phyloP scores from a whole-genome alignment of 2,888 invertebrate genomes.

The Pristionchus fissidentatus region DNA sequence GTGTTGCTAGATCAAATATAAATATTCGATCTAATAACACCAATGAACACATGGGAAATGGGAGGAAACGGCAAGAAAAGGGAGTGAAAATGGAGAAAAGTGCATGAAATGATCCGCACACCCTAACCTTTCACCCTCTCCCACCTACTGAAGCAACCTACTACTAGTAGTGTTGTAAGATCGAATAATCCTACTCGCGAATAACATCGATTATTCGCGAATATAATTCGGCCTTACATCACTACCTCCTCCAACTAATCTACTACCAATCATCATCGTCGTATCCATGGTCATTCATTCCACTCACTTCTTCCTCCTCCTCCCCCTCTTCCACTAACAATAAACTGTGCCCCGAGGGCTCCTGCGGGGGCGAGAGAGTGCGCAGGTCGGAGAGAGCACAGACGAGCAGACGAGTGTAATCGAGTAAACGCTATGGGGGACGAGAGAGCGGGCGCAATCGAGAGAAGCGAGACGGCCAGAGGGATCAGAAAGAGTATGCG shows the following conservation, averaged over 20 bases:
- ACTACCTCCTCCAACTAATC: neutral
- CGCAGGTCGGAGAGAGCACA: neutral
- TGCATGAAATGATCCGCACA: neutral
- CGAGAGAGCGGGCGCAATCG: neutral
- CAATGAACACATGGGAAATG: neutral
- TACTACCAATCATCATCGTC: neutral
- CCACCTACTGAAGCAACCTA: too few species aligned
- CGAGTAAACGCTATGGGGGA: conserved; percentile 16
- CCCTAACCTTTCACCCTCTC: too few species aligned
- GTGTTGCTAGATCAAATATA: too few species aligned
- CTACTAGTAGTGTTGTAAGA: too few species aligned
- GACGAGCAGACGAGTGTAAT: conserved; percentile 10
- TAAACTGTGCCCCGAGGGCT: conserved; percentile 41
- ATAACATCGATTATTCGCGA: too few species aligned
- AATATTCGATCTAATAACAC: neutral
- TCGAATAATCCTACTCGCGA: too few species aligned
- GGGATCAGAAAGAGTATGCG: neutral
- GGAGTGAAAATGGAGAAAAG: neutral
- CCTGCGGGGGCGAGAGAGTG: conserved; percentile 26
- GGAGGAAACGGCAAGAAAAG: neutral
- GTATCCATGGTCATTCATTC: neutral
- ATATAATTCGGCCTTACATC: too few species aligned
- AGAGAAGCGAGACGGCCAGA: neutral
- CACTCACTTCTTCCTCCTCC: conserved; percentile 36
- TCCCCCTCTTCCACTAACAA: conserved; percentile 42